Base-by-base conservation (phyloP, 2,888 invertebrate species). In the Stenichneumon culpator region DNA sequence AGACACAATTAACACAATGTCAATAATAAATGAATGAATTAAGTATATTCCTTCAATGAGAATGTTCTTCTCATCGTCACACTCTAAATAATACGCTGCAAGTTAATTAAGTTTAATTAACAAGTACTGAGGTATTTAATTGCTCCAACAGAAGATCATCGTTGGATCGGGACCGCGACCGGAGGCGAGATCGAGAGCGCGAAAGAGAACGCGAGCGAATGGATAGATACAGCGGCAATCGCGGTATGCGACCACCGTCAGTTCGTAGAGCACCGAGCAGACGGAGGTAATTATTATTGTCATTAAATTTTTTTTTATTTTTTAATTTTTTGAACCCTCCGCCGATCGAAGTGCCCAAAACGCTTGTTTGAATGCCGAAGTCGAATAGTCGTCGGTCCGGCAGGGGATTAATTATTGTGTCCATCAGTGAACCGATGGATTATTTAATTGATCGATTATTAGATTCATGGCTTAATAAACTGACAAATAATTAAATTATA, bases 141-240 rank as follows among this genome's bases (percentile, higher is more conserved):
- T 60, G 19, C 78, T 79, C 86, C 70, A n/a, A 44, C 16, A 93
- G 93, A 84, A 90, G 93, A 87, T 89, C 93, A 63, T 87, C 92
- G 80, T 69, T 90, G 79, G 95, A 95, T 82, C 94, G 94, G 89
- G 95, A 94, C 86, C 94, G 95, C 84, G 94, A 95, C 89, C 87
- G 89, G 73, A 92, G 93, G 90, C 93, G 91, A 89, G 91, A 94
- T 82, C 89, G 93, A 93, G 87, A 92, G 67, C 90, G 65, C 86
- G 93, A 79, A 86, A 90, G 69, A 90, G 93, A 80, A 91, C 88
- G 92, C 28, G 93, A 93, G 14, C 88, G 93, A 78, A 80, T 93
- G 86, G 93, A 93, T 39, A 88, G 93, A 86, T 94, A 93, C 84
- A 92, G 93, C 79, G 93, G 93, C 3, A 89, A 90, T 82, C 93